Base-by-base conservation (phyloP, 2,888 invertebrate genomes). In the Polietes domitor region DNA sequence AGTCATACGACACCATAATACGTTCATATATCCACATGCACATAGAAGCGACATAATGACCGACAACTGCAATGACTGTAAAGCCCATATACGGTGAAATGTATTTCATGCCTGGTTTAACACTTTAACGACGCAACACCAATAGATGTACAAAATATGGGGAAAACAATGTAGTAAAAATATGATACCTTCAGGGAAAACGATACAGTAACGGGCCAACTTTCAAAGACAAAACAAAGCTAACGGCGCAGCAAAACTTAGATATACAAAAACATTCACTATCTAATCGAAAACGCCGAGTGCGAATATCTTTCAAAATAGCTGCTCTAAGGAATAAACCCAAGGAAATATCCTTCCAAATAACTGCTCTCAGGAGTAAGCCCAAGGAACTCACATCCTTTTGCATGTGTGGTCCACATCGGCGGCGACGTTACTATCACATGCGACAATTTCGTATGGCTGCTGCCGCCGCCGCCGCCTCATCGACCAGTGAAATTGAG, bases 371-470 rank as follows among this genome's bases (percentile, higher is more conserved):
- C 85, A 90, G 85, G 87, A 87, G 85, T 86, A 86, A 85, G 28
- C 86, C 86, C 17, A 88, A 89, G 84, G 87, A 88, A 85, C 89
- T 89, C 77, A 89, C 91, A 85, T 90, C 90, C 28, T 88, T 90
- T 87, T 91, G 90, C 80, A 89, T 91, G 88, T 91, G 91, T 88
- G 89, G 89, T 87, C 91, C 91, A 53, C 88, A 90, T 88, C 88
- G 89, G 73, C 88, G 88, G 77, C 88, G 89, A 73, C 89, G 89
- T 86, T 91, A 89, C 85, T 90, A 90, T 84, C 87, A 89, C 77
- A 89, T 90, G 75, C 90, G 88, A 10, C 91, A 90, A 87, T 89
- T 89, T 43, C 89, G 88, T 55, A 89, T 91, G 91, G 85, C 89
- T n/a, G n/a, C n/a, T n/a, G n/a, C n/a, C n/a, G n/a, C n/a, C n/a